Base-by-base conservation (phyloP, 2,113 vertebrate species). In the Crotalus horridus region DNA sequence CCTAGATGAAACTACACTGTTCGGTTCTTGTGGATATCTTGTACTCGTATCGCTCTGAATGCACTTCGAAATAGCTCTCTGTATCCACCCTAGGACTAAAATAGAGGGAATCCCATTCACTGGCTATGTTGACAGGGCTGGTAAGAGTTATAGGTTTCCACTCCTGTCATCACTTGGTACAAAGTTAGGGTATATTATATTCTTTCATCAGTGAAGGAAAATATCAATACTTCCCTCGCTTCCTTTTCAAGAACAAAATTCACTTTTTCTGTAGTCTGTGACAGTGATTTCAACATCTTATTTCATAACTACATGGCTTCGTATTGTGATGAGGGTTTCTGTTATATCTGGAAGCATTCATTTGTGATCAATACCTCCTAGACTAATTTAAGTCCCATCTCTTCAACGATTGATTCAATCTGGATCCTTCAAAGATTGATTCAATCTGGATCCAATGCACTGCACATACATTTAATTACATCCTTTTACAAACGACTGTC, bases 211-310 rank as follows among this genome's bases (percentile, higher is more conserved):
- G 95, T 93, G 88, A 86, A 90, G 92, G 88, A 93, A 93, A 39
- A 53, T 81, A 61, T 96, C 94, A 93, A 59, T 94, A 91, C 93
- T 94, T 94, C 95, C 85, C 3, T 95, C 95, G 92, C 59, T 96
- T 96, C 91, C 91, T 95, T 90, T 96, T 96, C 95, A 94, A 6
- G 95, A 96, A 87, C 81, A 94, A 93, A 90, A 95, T 94, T 92
- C 87, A 94, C 69, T 46, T 46, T 96, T 95, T 94, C 94, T 90
- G 95, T 93, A 92, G 95, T 91, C 90, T n/a, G 6, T 92, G 93
- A 93, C 94, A 93, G 90, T 29, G 91, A 96, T 91, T 93, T 91
- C 91, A 94, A 10, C 2, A 93, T 23, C 12, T 85, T 90, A 93
- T 96, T 95, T 95, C 94, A 92, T n/a, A 93, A 97, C 87, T 92